These are phyloP conservation scores for Halcyon badia DNA, from an alignment of 2,797 vertebrate species.

Conservation along the genomic window DNA sequence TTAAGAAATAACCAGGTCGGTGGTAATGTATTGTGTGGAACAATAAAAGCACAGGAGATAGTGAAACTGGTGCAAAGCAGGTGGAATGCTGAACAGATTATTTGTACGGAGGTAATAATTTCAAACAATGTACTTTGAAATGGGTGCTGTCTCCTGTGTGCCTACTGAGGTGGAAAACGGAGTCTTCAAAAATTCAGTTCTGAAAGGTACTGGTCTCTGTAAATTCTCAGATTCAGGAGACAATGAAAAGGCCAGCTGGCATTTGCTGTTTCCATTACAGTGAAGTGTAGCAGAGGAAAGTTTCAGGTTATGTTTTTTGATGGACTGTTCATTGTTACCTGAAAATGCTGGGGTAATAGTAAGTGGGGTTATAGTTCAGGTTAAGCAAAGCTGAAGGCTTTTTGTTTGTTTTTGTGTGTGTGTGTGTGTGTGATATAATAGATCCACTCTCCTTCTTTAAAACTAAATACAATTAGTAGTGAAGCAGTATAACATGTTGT, in stretches of 20 bases:
- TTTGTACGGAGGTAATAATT: conserved; percentile 25
- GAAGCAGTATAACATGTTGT: background rate
- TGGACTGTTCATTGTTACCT: conserved; percentile 29
- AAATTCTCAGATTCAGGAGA: background rate
- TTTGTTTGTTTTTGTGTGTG: too few relatives aligned
- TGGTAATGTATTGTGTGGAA: background rate
- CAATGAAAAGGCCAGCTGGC: background rate
- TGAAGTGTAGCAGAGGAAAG: background rate
- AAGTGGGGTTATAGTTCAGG: background rate
- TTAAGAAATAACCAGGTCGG: background rate
- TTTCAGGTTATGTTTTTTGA: conserved; percentile 30
- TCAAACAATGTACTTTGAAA: background rate
- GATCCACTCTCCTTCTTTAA: background rate
- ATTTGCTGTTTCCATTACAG: background rate
- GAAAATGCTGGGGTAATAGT: background rate
- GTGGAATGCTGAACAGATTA: background rate
- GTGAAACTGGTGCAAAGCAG: conserved; percentile 1
- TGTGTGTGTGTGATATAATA: background rate
- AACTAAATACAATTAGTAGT: conserved; percentile 13
- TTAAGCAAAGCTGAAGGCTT: conserved; percentile 20
- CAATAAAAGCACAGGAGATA: conserved; percentile 1
- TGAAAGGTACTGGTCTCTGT: background rate
- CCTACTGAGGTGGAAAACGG: background rate
- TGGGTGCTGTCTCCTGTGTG: background rate
- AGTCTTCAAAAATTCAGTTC: background rate